These are phyloP conservation scores for Tachyglossus aculeatus DNA, from an alignment of 2,797 vertebrate species.

Conservation along the genomic window DNA sequence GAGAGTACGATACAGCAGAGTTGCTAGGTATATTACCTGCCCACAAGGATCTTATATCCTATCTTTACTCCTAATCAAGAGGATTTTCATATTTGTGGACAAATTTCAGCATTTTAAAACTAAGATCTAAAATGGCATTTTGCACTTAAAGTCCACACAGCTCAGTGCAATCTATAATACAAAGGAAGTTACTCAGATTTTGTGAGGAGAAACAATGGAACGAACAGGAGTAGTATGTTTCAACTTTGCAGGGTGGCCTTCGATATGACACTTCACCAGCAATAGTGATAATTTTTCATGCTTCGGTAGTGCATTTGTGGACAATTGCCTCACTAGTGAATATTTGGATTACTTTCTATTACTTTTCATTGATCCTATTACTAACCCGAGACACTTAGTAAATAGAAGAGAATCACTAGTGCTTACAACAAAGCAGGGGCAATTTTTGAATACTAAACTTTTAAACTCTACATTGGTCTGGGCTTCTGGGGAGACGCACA, in stretches of 20 bases:
- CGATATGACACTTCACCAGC: slow-evolving; percentile 14
- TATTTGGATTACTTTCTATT: slow-evolving; percentile 47
- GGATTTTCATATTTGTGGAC: neutral
- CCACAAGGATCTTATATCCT: too few species aligned
- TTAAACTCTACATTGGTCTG: slow-evolving; percentile 49
- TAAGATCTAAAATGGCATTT: neutral
- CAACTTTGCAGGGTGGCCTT: slow-evolving; percentile 19
- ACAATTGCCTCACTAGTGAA: slow-evolving; percentile 44
- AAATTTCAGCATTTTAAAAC: neutral
- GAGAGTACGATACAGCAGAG: too few species aligned
- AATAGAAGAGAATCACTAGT: slow-evolving; percentile 50
- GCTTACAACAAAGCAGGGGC: slow-evolving; percentile 60
- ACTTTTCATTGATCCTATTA: slow-evolving; percentile 65
- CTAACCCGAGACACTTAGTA: slow-evolving; percentile 59
- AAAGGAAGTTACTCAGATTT: slow-evolving; percentile 2
- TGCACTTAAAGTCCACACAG: slow-evolving; percentile 2
- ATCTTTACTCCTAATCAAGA: neutral
- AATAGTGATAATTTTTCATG: slow-evolving; percentile 47
- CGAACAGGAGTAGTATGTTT: slow-evolving; percentile 22
- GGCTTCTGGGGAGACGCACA: slow-evolving; percentile 49
- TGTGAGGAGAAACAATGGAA: slow-evolving; percentile 30
- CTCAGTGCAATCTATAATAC: neutral
- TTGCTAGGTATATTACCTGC: too few species aligned
- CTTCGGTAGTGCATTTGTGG: slow-evolving; percentile 33
- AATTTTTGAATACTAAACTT: slow-evolving; percentile 67